Conservation (phyloP, 23 tunicate species). For the Phallusia fumigata region DNA sequence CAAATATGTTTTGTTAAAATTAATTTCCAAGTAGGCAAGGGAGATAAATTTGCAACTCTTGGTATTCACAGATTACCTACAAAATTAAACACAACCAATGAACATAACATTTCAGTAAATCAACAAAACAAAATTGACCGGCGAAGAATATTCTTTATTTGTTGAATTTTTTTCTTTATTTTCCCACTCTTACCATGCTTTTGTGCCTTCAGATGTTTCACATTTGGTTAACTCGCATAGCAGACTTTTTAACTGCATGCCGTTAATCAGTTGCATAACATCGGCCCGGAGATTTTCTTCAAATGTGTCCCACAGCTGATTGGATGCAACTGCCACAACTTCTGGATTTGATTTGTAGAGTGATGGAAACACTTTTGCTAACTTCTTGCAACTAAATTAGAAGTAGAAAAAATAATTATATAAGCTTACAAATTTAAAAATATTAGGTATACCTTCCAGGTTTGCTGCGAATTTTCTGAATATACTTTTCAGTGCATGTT, state of each 20-base stretch:
- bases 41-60: too few species aligned
- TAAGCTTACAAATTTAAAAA: not conserved
- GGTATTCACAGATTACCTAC: too few species aligned
- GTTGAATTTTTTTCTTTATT: too few species aligned
- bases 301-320: conserved; percentile 57
- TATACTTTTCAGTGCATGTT: conserved; percentile 30
- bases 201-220: not conserved
- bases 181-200: not conserved
- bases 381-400: conserved; percentile 35
- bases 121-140: too few species aligned
- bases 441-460: conserved; percentile 34
- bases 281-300: conserved; percentile 3
- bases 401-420: not conserved
- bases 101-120: too few species aligned
- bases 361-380: conserved; percentile 41
- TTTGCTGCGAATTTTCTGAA: conserved; percentile 46
- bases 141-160: too few species aligned
- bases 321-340: conserved; percentile 39
- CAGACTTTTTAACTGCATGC: not conserved
- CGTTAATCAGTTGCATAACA: not conserved
- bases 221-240: not conserved
- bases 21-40: too few species aligned
- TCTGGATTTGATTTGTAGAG: conserved; percentile 37
- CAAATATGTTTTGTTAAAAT: too few species aligned
- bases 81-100: too few species aligned